Conservation (phyloP, 2,797 vertebrate genomes). For the Syngnathus rostellatus region DNA sequence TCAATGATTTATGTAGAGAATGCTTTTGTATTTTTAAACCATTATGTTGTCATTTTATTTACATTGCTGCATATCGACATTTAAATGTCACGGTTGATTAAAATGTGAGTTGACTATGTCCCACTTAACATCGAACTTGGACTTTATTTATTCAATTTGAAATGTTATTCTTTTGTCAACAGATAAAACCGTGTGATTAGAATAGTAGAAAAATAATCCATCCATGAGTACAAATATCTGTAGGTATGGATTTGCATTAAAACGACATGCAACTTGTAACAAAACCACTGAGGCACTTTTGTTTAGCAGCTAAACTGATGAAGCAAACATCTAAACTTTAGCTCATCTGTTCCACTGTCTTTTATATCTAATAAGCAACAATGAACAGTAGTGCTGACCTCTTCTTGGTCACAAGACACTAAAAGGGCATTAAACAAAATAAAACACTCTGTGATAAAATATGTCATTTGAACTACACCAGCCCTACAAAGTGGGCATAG, state of each 20-base stretch:
- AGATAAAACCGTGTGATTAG: neutral
- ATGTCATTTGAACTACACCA: constrained; percentile 10
- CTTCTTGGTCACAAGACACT: neutral
- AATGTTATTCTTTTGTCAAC: neutral
- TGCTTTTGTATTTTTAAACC: constrained; percentile 43
- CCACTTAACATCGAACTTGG: neutral
- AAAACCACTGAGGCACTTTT: constrained; percentile 38
- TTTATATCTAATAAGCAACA: neutral
- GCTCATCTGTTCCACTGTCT: constrained; percentile 9
- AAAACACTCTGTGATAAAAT: neutral
- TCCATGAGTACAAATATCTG: neutral
- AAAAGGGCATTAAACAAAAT: neutral
- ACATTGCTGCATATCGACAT: constrained; percentile 30
- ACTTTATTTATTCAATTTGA: neutral
- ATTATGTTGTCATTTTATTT: constrained; percentile 41
- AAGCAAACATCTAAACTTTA: neutral
- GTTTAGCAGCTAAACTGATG: neutral
- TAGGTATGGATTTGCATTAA: neutral
- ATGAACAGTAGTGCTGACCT: neutral
- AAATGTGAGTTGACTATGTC: constrained; percentile 18
- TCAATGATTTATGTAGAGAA: constrained; percentile 9
- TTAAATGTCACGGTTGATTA: constrained; percentile 31
- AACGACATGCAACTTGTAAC: neutral
- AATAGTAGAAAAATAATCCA: neutral
- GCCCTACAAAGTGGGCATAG: neutral